Evolutionary conservation across 1,140 invertebrate genomes (phyloP), one percentile per base, ranked within the genome.

Genomic region (Drosophila pruinosa): DNA sequence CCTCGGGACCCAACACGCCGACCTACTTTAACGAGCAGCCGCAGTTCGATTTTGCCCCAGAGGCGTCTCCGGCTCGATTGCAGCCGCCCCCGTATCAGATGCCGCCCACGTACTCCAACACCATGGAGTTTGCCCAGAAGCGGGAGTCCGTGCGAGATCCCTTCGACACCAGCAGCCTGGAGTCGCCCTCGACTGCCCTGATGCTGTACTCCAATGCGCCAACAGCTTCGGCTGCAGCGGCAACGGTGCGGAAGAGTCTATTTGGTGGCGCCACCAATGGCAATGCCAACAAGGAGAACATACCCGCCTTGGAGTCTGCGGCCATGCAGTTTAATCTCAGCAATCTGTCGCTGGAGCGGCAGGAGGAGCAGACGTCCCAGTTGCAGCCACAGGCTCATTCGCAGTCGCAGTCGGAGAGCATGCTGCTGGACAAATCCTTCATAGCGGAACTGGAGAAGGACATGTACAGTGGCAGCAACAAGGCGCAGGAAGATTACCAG

Each of bases 391-490:
- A 21, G 12, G 36, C 86, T 17, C 8, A 21, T 4, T 21, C 5
- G 2, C 56, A 1, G 47, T 19, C 7, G 2, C 2, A 21, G 3
- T 43, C 56, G 4, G 68, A 89, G 14, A 67, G 79, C 12, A 75
- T 90, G 7, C 28, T 89, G 34, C 67, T 94, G n/a, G 94, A 94
- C 78, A 89, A 93, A 1, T 91, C 90, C 1, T 94, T 95, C 48
- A 90, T 94, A 4, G 93, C 93, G 0, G 94, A 94, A 70, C 77
- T 95, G 38, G 94, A 95, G 75, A 94, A 94, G 70, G 93, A 93
- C 67, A 85, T 95, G 19, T 91, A 90, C 61, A 88, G 82, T 17
- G 68, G 57, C 5, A 85, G 77, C 38, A 91, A 63, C 54, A 77
- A 79, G 39, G 80, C 77, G 4, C 82, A 89, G 47, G 77, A 78